A percentile compares a stretch with the other conserved stretches of the same genome.
These are phyloP conservation scores for Acrocephalus scirpaceus DNA, from an alignment of 2,797 vertebrate genomes.

Conservation along the genomic window DNA sequence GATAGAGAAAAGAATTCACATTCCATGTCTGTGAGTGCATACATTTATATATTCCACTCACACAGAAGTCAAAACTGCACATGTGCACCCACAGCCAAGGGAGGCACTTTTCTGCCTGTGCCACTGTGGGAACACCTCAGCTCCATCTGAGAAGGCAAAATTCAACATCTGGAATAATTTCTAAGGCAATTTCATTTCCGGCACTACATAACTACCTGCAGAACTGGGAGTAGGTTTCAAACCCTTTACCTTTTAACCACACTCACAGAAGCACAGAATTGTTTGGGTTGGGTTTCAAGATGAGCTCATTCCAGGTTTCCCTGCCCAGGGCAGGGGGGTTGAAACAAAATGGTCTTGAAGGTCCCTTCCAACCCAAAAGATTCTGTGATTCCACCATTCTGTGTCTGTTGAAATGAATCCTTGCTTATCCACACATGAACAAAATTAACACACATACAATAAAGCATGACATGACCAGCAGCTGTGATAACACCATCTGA, in stretches of 20 bases:
- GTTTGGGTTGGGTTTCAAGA: background rate
- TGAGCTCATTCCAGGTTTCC: background rate
- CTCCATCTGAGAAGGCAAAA: background rate
- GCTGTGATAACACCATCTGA: background rate
- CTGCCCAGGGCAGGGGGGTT: background rate
- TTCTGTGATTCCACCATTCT: background rate
- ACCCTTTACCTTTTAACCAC: conserved; percentile 1
- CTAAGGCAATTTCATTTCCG: background rate
- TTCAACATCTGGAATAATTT: background rate
- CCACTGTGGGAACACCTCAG: background rate
- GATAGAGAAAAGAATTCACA: background rate
- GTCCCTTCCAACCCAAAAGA: background rate
- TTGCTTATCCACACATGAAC: background rate
- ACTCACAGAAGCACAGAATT: background rate
- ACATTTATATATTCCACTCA: background rate
- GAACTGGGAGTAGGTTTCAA: background rate
- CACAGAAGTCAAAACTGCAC: background rate
- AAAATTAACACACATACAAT: background rate
- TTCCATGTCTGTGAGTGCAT: background rate
- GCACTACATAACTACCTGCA: background rate
- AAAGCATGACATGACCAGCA: background rate
- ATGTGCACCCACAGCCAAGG: background rate
- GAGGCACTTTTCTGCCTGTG: background rate
- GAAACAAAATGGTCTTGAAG: background rate
- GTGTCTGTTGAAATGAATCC: background rate